phyloP scores from a whole-genome alignment of 2,888 invertebrate species.

The Steinernema scapterisci region DNA sequence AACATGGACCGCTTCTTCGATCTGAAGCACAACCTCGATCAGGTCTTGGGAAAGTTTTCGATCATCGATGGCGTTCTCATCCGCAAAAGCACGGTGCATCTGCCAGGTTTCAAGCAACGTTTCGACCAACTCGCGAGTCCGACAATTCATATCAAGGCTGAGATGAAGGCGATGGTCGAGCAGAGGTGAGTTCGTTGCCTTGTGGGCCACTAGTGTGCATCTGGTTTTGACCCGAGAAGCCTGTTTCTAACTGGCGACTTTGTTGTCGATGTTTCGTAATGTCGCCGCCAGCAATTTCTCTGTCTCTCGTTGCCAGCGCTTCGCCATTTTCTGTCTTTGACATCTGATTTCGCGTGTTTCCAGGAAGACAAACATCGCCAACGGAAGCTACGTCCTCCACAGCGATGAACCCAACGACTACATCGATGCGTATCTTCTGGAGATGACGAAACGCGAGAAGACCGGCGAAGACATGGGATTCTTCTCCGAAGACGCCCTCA shows the following conservation, averaged over 20 bases:
- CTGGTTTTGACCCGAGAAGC: background rate
- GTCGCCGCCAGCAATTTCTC: no score
- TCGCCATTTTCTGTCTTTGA: background rate
- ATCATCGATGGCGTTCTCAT: background rate
- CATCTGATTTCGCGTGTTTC: background rate
- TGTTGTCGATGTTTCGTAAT: no score
- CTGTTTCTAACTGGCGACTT: background rate
- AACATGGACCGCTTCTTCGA: background rate
- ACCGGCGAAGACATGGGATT: conserved; percentile 33
- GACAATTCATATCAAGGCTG: background rate
- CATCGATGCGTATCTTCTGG: conserved; percentile 43
- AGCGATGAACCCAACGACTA: conserved; percentile 40
- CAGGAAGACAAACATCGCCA: background rate
- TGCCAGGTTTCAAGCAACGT: background rate
- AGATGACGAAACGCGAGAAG: conserved; percentile 41
- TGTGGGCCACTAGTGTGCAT: no score
- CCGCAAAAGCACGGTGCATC: background rate
- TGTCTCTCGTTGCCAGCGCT: no score
- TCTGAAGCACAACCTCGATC: background rate
- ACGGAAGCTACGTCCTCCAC: background rate
- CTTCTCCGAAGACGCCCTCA: background rate
- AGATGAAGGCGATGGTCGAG: no score
- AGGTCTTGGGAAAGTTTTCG: background rate
- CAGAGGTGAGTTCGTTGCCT: no score
- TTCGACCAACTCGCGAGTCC: background rate